Conservation (phyloP, 2,113 vertebrate species). For the Sakesphorus luctuosus region DNA sequence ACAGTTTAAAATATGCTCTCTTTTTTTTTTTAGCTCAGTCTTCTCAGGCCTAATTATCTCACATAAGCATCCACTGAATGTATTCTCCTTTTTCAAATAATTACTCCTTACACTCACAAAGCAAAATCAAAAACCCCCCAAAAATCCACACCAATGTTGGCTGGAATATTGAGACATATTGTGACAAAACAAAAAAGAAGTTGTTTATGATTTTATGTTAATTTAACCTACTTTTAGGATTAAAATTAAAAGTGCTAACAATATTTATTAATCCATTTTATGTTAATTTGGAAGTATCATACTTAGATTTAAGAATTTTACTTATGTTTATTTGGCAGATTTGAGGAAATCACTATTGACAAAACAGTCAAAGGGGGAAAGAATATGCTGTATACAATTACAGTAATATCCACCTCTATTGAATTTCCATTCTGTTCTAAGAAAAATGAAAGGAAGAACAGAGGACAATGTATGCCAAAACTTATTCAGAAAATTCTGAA, state of each 20-base stretch:
- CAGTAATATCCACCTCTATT: slow-evolving; percentile 1
- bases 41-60: not conserved
- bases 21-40: not conserved
- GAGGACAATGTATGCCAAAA: not conserved
- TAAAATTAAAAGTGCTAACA: not conserved
- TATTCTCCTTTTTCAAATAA: not conserved
- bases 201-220: not conserved
- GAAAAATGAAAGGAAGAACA: slow-evolving; percentile 29
- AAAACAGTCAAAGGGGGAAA: slow-evolving; percentile 6
- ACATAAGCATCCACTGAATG: not conserved
- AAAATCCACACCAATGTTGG: not conserved
- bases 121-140: not conserved
- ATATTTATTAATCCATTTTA: not conserved
- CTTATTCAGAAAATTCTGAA: not conserved
- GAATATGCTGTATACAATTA: slow-evolving; percentile 2
- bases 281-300: not conserved
- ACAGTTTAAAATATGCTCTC: not conserved
- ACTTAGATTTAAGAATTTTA: not conserved
- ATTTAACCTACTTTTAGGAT: not conserved
- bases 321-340: not conserved
- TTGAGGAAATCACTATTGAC: slow-evolving; percentile 35
- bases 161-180: not conserved
- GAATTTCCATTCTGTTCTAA: slow-evolving; percentile 2
- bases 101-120: not conserved
- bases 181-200: not conserved